Evolutionary conservation across 1,140 invertebrate species (phyloP), one percentile per base, ranked within the genome.

Genomic region (Orchesella cincta): DNA sequence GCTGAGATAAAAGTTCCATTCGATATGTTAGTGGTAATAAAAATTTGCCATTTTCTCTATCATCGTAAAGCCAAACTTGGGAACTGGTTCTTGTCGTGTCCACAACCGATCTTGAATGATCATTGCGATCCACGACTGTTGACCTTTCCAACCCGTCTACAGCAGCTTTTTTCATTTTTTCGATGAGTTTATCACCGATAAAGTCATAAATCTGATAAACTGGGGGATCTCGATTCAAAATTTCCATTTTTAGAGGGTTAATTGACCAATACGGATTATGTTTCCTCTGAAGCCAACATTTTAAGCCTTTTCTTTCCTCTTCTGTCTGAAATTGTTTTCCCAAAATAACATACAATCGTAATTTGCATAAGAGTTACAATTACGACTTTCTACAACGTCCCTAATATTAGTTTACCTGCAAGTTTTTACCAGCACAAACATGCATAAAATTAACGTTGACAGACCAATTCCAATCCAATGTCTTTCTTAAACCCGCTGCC

Each of bases 161-260:
- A 67, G 62, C 62, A n/a, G 26, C 26, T 23, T 57, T 3, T 57
- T 67, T 67, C 62, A 79, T 67, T 26, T 73, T 33, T 20, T 54
- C 36, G 20, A 76, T 79, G 52, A 75, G 52, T 35, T 52, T 70
- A 26, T 74, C 71, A 0, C 72, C 35, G 20, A 79, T 73, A 0
- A 79, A 51, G 31, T 79, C 76, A 33, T 79, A 75, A 31, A 77
- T 73, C 46, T 77, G 78, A 28, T 77, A 29, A 29, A 79, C 31
- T 28, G 12, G 0, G 18, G 78, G 78, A 5, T 74, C 71, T 12
- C 12, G n/a, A 51, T 62, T 64, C 14, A 79, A 33, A 0, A 73
- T 20, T 73, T 79, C 78, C 14, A 75, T 31, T 73, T 77, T 79
- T 26, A 79, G 23, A 23, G 78, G 78, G 57, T 79, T 74, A 28